A percentile compares a stretch with the other conserved stretches of the same genome.
Evolutionary conservation across 2,888 invertebrate genomes (phyloP).

Genomic region (Drosophila borealis): DNA sequence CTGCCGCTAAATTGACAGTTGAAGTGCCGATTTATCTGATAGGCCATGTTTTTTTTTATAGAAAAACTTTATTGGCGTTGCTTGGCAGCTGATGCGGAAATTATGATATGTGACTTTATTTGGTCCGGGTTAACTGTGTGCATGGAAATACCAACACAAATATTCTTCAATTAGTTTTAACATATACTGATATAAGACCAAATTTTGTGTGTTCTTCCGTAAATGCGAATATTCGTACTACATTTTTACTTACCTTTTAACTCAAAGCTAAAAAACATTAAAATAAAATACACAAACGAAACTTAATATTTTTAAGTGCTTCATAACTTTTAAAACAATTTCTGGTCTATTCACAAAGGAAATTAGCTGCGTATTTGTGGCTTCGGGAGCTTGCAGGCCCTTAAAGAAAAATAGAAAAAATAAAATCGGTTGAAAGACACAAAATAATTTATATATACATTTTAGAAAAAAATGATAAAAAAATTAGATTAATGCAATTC

Average conservation of each 20-base stretch:
- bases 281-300: too few relatives aligned
- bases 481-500: too few relatives aligned
- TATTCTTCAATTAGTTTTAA: not conserved
- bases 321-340: too few relatives aligned
- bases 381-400: too few relatives aligned
- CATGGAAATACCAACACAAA: not conserved
- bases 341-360: too few relatives aligned
- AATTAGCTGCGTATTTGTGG: too few relatives aligned
- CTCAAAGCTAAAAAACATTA: not conserved
- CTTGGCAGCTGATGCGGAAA: conserved; percentile 33
- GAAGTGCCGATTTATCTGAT: conserved; percentile 60
- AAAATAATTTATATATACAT: too few relatives aligned
- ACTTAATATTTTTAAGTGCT: too few relatives aligned
- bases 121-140: not conserved
- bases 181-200: conserved; percentile 10
- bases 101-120: conserved; percentile 15
- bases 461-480: too few relatives aligned
- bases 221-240: not conserved
- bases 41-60: conserved; percentile 45
- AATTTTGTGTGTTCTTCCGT: not conserved
- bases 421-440: too few relatives aligned
- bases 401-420: too few relatives aligned
- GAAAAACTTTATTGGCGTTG: conserved; percentile 42
- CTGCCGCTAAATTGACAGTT: conserved; percentile 39
- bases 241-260: not conserved